Evolutionary conservation across 2,888 invertebrate species (phyloP), one percentile per base, ranked within the genome.

Genomic region (Drosophila algonquin): DNA sequence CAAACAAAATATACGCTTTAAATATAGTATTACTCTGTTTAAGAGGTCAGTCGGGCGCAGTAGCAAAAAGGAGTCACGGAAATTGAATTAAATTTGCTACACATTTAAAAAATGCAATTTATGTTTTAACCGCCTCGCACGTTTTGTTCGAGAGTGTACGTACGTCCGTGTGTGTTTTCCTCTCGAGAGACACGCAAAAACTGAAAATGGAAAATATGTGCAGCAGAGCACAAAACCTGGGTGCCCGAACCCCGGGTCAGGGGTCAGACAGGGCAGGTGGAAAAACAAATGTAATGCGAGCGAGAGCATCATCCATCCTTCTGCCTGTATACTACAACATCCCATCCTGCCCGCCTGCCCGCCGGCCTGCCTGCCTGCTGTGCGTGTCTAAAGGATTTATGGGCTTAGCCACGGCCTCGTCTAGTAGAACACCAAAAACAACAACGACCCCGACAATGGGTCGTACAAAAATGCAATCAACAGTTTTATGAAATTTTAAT

Each of bases 401-500:
- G 72, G 54, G 64, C 50, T 57, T 54, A 58, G 55, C 27, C n/a
- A 40, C 21, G 71, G 52, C 63, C 44, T 18, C 70, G 47, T 16
- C 35, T 44, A 54, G 21, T 44, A 14, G 24, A 21, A 46, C 40
- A 56, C 30, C 10, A 35, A 57, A 53, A 51, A 47, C 48, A 18
- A 24, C 30, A 55, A 24, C 18, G 24, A 21, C 40, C 55, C 44
- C 57, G 58, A 51, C 76, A 80, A 76, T 65, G 63, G n/a, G 40
- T 40, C 40, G 40, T 40, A 47, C 60, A 65, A 53, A 77, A 80
- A 76, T 65, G 64, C 73, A 81, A 83, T 84, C 77, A 84, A 80
- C 75, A 77, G 73, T 73, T 81, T 76, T 75, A 76, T 83, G 68
- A 73, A 79, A 80, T 79, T 76, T 80, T 73, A 75, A 81, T 73